Conservation (phyloP, 1,140 invertebrate genomes). For the Bombus soroeensis region DNA sequence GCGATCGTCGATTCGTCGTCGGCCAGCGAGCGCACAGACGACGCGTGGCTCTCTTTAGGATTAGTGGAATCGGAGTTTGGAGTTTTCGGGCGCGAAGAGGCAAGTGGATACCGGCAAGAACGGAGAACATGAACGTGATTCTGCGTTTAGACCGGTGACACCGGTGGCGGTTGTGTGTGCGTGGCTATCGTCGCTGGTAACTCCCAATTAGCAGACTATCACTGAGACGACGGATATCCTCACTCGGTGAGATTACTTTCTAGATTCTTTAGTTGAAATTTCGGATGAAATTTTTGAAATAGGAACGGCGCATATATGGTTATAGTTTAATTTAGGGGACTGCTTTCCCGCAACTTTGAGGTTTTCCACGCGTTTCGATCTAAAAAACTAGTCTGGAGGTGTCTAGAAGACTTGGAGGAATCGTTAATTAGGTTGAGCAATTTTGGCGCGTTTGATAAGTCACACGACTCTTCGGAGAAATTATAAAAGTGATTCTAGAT, state of each 20-base stretch:
- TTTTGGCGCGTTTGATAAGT: too few species aligned
- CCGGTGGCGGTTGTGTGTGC: constrained; percentile 54
- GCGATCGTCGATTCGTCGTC: not conserved
- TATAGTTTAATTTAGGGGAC: too few species aligned
- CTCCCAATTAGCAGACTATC: constrained; percentile 48
- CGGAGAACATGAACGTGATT: constrained; percentile 52
- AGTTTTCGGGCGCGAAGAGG: not conserved
- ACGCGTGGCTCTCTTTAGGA: not conserved
- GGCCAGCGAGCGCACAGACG: not conserved
- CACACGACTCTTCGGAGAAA: too few species aligned
- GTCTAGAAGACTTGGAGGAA: too few species aligned
- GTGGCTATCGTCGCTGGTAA: constrained; percentile 52
- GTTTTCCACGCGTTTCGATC: too few species aligned
- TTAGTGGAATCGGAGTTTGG: not conserved
- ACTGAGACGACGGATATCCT: constrained; percentile 58
- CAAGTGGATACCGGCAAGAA: not conserved
- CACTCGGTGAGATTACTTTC: constrained; percentile 48
- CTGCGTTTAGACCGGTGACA: constrained; percentile 63
- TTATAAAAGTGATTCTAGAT: too few species aligned
- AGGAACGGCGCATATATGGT: too few species aligned
- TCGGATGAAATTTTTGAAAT: too few species aligned
- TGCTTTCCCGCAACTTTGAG: too few species aligned
- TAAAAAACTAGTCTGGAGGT: too few species aligned
- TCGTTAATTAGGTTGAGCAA: too few species aligned
- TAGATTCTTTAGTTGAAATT: too few species aligned